These are phyloP conservation scores for Pteropus rufus DNA, from an alignment of 2,797 vertebrate genomes.

Conservation along the genomic window DNA sequence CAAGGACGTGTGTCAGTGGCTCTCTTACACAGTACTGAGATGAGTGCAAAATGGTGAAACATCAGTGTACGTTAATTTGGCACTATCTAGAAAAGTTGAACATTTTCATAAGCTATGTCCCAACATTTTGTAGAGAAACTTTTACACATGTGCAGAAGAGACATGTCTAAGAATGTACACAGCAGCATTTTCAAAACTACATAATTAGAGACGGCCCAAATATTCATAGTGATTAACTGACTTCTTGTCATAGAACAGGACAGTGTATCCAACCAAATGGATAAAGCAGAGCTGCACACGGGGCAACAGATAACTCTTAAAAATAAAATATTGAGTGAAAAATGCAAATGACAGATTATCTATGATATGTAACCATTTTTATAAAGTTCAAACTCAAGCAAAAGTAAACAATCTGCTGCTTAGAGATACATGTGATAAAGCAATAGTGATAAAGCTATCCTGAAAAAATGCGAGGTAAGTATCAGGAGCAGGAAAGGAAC, in stretches of 20 bases:
- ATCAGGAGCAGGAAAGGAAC: background rate
- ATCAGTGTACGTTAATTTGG: background rate
- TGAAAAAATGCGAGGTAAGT: background rate
- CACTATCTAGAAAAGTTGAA: background rate
- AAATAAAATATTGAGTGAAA: background rate
- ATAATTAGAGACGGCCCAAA: background rate
- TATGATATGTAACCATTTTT: background rate
- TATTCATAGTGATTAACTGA: background rate
- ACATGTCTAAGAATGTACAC: background rate
- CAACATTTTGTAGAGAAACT: background rate
- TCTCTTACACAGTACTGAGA: background rate
- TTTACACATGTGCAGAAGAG: background rate
- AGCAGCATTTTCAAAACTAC: background rate
- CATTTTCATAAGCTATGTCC: background rate
- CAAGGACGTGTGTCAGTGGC: background rate
- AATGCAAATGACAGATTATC: background rate
- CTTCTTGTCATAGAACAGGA: background rate
- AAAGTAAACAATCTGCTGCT: background rate
- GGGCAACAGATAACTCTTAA: background rate
- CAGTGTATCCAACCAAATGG: background rate
- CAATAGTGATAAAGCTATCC: background rate
- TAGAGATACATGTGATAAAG: background rate
- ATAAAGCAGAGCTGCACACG: background rate
- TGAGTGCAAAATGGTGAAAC: background rate
- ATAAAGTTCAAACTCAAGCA: background rate